Base-by-base conservation (phyloP, 2,888 invertebrate genomes). In the Drosophila conformis region DNA sequence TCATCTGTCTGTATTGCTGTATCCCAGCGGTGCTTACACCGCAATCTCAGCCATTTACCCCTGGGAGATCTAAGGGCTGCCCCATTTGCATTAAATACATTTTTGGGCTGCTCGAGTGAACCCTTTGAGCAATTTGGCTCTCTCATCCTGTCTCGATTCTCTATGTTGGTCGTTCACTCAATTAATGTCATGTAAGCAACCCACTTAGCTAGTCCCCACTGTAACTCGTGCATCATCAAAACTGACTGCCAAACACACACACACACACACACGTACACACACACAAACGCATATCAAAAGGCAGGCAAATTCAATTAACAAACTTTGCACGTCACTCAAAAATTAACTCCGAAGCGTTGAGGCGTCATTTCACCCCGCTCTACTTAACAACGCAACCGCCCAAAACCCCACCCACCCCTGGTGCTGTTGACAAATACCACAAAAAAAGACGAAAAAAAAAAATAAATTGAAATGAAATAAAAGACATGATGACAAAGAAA, bases 111-210 rank as follows among this genome's bases (percentile, higher is more conserved):
- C 65, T 79, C 51, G 62, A 63, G 58, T 35, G 56, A 78, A 76
- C 81, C 78, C 78, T 78, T 76, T 80, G 81, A 74, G 79, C 63
- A 76, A 68, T 76, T 76, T 76, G 25, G 56, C 38, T 58, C 15
- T 48, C 46, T n/a, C 27, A 42, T 46, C 46, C 61, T 53, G 40
- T 40, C 15, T 29, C 31, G 25, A 2, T 29, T 29, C 27, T 8
- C 38, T 38, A 27, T 42, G 59, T 65, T 68, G 76, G 56, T 57
- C 73, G 68, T 48, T 78, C 76, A 75, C 85, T 80, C 90, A 85
- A 85, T 85, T 89, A 89, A 89, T 85, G 90, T 89, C 85, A 87
- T 89, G 90, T 89, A 84, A 89, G 88, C 90, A 85, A 89, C 90
- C 90, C 85, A 86, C 85, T 86, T 86, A 86, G 90, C 73, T 68